phyloP scores from a whole-genome alignment of 2,888 invertebrate genomes.

The Euphydryas editha region DNA sequence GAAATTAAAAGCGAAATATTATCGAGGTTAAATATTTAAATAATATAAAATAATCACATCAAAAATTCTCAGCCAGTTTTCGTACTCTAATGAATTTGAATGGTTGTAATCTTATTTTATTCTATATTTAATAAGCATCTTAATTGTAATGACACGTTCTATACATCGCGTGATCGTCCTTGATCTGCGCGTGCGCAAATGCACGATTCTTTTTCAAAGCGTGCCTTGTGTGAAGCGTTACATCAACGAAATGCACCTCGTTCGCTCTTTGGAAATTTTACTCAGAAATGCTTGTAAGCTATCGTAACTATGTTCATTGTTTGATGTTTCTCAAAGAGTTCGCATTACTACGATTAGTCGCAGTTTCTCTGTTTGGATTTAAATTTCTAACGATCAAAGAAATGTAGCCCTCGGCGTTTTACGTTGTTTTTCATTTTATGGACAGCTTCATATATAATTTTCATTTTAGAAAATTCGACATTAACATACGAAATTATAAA shows the following conservation, averaged over 20 bases:
- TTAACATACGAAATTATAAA: neutral
- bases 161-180: conserved; percentile 67
- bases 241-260: conserved; percentile 53
- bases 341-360: conserved; percentile 20
- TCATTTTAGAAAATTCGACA: neutral
- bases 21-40: neutral
- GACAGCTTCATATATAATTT: neutral
- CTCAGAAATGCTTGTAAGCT: conserved; percentile 46
- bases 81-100: neutral
- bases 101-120: conserved; percentile 12
- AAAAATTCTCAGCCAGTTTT: neutral
- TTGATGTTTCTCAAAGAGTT: conserved; percentile 45
- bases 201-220: conserved; percentile 64
- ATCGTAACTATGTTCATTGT: conserved; percentile 49
- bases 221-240: conserved; percentile 46
- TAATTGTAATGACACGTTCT: conserved; percentile 34
- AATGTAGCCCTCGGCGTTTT: neutral
- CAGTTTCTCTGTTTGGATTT: conserved; percentile 28
- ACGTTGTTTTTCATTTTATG: conserved; percentile 2
- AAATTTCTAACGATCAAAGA: conserved; percentile 13
- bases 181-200: conserved; percentile 62
- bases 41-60: no score
- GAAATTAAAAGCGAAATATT: neutral
- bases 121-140: conserved; percentile 30
- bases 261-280: conserved; percentile 50